These are phyloP conservation scores for Melanotaenia duboulayi DNA, from an alignment of 2,113 vertebrate genomes.

Conservation along the genomic window DNA sequence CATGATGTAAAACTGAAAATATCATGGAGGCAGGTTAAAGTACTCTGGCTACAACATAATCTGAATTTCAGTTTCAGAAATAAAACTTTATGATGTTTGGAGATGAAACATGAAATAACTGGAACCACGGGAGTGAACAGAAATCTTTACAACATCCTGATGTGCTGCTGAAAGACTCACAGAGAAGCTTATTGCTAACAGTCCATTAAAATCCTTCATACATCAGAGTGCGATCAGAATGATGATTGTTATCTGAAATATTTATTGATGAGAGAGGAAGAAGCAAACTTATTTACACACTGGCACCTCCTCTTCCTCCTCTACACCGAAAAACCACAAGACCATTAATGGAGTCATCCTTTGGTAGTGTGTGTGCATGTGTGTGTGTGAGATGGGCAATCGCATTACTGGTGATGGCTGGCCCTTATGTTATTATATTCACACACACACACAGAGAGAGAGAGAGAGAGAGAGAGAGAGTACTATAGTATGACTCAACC, in stretches of 20 bases:
- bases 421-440: conserved; percentile 22
- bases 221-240: background rate
- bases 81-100: too few relatives aligned
- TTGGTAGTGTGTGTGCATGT: conserved; percentile 24
- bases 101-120: background rate
- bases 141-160: background rate
- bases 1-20: too few relatives aligned
- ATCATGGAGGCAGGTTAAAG: too few relatives aligned
- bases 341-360: conserved; percentile 50
- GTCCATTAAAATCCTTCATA: background rate
- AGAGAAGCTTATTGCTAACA: background rate
- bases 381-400: conserved; percentile 33
- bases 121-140: background rate
- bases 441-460: background rate
- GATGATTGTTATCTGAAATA: background rate
- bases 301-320: conserved; percentile 15
- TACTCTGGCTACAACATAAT: too few relatives aligned
- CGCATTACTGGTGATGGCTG: conserved; percentile 40
- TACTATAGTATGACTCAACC: conserved; percentile 21
- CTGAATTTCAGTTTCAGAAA: too few relatives aligned
- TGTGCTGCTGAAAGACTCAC: background rate
- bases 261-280: conserved; percentile 27
- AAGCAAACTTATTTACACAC: conserved; percentile 10
- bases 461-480: too few relatives aligned
- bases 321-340: conserved; percentile 15